These are phyloP conservation scores for Zaprionus kolodkinae DNA, from an alignment of 1,140 invertebrate species.

Conservation along the genomic window DNA sequence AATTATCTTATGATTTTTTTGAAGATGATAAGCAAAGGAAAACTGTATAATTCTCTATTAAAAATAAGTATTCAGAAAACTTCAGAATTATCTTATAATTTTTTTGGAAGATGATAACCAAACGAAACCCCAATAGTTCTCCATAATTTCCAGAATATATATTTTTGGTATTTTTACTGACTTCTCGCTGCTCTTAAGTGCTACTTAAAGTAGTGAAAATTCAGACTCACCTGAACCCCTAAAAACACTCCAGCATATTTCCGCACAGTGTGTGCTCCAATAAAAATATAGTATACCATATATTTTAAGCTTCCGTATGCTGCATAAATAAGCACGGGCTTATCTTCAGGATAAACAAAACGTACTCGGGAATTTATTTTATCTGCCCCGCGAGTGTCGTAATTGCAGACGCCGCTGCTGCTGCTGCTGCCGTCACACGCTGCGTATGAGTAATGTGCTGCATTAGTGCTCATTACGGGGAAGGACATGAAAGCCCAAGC, in stretches of 20 bases:
- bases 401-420: constrained; percentile 13
- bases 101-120: too few relatives aligned
- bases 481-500: not conserved
- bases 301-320: not conserved
- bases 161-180: too few relatives aligned
- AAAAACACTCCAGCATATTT: not conserved
- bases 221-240: not conserved
- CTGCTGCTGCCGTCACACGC: constrained; percentile 25
- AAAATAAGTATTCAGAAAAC: too few relatives aligned
- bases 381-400: constrained; percentile 24
- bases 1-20: too few relatives aligned
- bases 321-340: constrained; percentile 1
- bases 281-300: not conserved
- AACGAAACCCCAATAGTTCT: too few relatives aligned
- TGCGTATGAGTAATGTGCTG: constrained; percentile 31
- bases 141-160: too few relatives aligned
- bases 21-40: too few relatives aligned
- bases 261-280: too few relatives aligned
- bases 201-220: too few relatives aligned
- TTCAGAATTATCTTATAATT: too few relatives aligned
- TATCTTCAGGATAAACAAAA: constrained; percentile 13
- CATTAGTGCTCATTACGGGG: constrained; percentile 31
- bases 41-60: not conserved
- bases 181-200: too few relatives aligned
- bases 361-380: constrained; percentile 27